Evolutionary conservation across 2,888 invertebrate species (phyloP), one percentile per base, ranked within the genome.

Genomic region (Meloe dianella): DNA sequence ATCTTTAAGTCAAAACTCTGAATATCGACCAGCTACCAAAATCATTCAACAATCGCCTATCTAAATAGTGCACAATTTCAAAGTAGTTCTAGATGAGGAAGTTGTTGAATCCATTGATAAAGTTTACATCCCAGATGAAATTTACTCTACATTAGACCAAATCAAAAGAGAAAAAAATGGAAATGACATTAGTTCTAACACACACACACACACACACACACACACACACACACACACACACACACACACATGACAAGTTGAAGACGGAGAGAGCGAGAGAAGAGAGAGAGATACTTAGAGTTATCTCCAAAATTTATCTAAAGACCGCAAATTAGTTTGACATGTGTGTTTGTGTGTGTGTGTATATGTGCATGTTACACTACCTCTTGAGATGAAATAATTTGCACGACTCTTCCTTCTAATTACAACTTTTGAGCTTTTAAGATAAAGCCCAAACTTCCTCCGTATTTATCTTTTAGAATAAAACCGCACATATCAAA

Each of bases 391-490:
- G 64, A 65, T 60, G 64, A 66, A 67, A 67, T 69, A 67, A 69
- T 66, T 64, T 65, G 69, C 64, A 69, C 35, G 30, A 35, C 51
- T 32, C 64, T 66, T 63, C 54, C 57, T 64, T 64, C 63, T 69
- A 69, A 69, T 69, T 69, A 41, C 10, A 67, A 66, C 69, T 64
- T n/a, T 59, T 56, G 66, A 54, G 63, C 47, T 63, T 63, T 47
- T 51, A 58, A 58, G 57, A 47, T 47, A 22, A 64, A 47, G 20
- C 47, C 17, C 2, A 5, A 47, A 22, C 20, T 47, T 47, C 47
- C 47, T 41, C 10, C 14, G 41, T 47, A 17, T 20, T 4, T 47
- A 9, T 47, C 47, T 41, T 41, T 41, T 47, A 47, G 47, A 47
- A 47, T 47, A n/a, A n/a, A n/a, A 47, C 47, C 47, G 47, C 47